Evolutionary conservation across 1,140 invertebrate genomes (phyloP), one percentile per base, ranked within the genome.

Genomic region (Danaus melanippus): DNA sequence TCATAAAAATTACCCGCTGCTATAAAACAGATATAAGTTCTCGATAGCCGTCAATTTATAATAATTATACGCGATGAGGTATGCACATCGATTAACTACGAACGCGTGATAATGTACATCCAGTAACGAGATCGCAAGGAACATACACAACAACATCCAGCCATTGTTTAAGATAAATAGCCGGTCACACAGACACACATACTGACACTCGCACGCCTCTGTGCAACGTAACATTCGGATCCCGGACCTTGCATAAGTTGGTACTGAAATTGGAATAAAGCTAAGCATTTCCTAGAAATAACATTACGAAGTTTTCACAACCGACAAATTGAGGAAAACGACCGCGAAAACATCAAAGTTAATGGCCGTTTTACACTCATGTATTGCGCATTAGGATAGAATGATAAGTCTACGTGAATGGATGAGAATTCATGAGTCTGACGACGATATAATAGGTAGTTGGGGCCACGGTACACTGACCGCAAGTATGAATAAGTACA

Each of bases 271-370:
- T 55, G 60, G 62, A 68, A 71, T 66, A 70, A 67, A 58, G 57
- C 52, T 15, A 60, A 60, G 46, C 45, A 43, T 42, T 70, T 74
- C 65, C 55, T 48, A 32, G 67, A 70, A 75, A 58, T 47, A 51
- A 57, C 50, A 58, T 48, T 48, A 48, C 57, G 55, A 54, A 61
- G 58, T 64, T 58, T 70, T 70, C 64, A 67, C 58, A 61, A 61
- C 60, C 50, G 54, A 49, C 21, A 61, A 64, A 66, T 68, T 63
- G 56, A 71, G 71, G 70, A 74, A 77, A 68, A 71, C 64, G 61
- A 46, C 49, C 49, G 43, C 44, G 56, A 53, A 58, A 60, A 57
- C 46, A 59, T 52, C 55, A 53, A 55, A 46, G 52, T 54, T 61
- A 56, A 57, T 55, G 50, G 40, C 42, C 39, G 51, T 44, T 46